phyloP scores from a whole-genome alignment of 2,797 vertebrate genomes.

The Anolis apletophallus region DNA sequence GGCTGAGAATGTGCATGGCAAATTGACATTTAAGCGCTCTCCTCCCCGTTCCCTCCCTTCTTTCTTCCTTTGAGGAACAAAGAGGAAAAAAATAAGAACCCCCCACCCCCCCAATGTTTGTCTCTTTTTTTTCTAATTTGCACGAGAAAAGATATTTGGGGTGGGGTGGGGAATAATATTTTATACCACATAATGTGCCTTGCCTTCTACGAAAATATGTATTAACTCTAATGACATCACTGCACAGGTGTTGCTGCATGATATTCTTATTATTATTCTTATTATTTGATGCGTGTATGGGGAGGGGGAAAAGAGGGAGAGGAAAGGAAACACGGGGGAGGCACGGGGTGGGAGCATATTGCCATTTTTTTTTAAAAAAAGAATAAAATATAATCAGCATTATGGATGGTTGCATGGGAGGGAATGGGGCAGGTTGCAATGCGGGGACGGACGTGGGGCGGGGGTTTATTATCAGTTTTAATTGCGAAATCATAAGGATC shows the following conservation, averaged over 20 bases:
- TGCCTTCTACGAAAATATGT: constrained; percentile 90
- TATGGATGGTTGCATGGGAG: neutral
- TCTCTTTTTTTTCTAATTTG: constrained; percentile 82
- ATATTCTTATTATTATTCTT: constrained; percentile 9
- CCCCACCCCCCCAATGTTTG: constrained; percentile 69
- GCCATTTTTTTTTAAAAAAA: neutral
- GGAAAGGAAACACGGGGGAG: constrained; percentile 33
- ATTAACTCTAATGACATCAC: constrained; percentile 84
- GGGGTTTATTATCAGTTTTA: neutral
- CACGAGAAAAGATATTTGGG: constrained; percentile 79
- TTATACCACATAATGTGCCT: constrained; percentile 98
- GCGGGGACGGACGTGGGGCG: neutral
- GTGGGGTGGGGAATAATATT: constrained; percentile 55
- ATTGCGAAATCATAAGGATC: neutral
- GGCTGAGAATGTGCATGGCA: constrained; percentile 85
- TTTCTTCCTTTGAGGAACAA: neutral
- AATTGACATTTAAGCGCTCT: constrained; percentile 54
- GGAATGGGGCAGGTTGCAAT: constrained; percentile 18
- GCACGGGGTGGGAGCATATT: neutral
- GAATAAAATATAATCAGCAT: neutral
- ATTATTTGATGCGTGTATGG: constrained; percentile 83
- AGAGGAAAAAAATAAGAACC: constrained; percentile 55
- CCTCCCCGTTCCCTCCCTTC: neutral
- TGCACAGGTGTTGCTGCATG: constrained; percentile 87
- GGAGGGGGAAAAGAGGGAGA: constrained; percentile 77